These are phyloP conservation scores for Varanus salvator DNA, from an alignment of 2,113 vertebrate genomes.

Conservation along the genomic window DNA sequence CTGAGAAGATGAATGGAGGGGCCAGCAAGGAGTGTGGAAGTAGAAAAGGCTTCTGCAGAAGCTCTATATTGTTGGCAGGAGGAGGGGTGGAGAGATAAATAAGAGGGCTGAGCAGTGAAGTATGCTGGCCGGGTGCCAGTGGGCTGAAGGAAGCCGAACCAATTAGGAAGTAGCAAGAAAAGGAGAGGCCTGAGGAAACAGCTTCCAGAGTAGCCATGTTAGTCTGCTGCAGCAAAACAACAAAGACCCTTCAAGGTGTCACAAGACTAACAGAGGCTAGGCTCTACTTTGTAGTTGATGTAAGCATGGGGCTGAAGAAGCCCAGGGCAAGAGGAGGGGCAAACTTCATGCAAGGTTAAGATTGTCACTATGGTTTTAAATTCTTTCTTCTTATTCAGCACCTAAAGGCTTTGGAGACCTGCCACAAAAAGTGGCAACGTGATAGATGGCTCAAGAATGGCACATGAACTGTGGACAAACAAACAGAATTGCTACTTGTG, in stretches of 20 bases:
- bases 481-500: not conserved
- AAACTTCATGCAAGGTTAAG: not conserved
- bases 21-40: not conserved
- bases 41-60: not conserved
- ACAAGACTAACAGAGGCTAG: not conserved
- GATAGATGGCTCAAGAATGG: not conserved
- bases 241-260: not conserved
- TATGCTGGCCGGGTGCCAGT: not conserved
- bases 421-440: not conserved
- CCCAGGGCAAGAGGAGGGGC: not conserved
- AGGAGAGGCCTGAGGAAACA: not conserved
- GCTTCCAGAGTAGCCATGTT: not conserved
- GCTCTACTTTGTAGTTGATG: not conserved
- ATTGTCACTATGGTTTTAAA: not conserved
- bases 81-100: not conserved
- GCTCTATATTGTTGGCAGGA: not conserved
- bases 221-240: not conserved
- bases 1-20: not conserved
- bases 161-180: not conserved
- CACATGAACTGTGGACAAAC: not conserved
- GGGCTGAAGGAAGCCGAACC: not conserved
- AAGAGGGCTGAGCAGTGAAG: constrained; percentile 17
- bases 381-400: not conserved
- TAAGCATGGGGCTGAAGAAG: not conserved
- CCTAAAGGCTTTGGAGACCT: no score